Evolutionary conservation across 2,113 vertebrate genomes (phyloP).

Genomic region (Haplotaxodon microlepis): DNA sequence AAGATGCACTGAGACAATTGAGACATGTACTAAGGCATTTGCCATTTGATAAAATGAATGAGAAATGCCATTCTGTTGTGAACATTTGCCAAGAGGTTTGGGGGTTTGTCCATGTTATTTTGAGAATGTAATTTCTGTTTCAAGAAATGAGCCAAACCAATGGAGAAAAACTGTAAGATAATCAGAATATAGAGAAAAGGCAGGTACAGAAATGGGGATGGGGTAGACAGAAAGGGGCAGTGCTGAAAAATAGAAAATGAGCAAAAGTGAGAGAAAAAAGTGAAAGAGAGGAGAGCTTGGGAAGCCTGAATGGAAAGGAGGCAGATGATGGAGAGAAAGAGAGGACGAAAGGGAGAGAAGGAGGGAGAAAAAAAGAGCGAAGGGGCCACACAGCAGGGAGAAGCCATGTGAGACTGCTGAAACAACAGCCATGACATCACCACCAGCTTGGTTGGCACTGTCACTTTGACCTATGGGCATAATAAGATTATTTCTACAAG

Average conservation of each 20-base stretch:
- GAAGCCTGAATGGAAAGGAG: neutral
- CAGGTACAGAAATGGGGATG: neutral
- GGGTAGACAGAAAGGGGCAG: neutral
- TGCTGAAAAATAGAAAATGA: constrained; percentile 13
- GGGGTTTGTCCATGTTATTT: no score
- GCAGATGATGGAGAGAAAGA: neutral
- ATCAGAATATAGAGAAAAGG: constrained; percentile 31
- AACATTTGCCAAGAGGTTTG: no score
- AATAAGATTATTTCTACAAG: constrained; percentile 4
- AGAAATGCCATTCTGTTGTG: no score
- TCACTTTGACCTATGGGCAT: neutral
- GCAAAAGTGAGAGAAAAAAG: constrained; percentile 9
- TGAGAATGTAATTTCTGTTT: no score
- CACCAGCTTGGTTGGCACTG: constrained; percentile 1
- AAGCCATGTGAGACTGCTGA: constrained; percentile 34
- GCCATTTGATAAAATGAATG: no score
- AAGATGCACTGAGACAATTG: no score
- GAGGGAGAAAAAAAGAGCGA: neutral
- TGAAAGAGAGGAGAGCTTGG: constrained; percentile 37
- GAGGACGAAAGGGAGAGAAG: neutral
- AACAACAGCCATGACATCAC: constrained; percentile 50
- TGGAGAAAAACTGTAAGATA: constrained; percentile 7
- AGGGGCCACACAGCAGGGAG: neutral
- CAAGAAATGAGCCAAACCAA: no score
- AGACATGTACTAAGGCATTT: no score